phyloP scores from a whole-genome alignment of 2,888 invertebrate genomes.

The Junonia oenone region DNA sequence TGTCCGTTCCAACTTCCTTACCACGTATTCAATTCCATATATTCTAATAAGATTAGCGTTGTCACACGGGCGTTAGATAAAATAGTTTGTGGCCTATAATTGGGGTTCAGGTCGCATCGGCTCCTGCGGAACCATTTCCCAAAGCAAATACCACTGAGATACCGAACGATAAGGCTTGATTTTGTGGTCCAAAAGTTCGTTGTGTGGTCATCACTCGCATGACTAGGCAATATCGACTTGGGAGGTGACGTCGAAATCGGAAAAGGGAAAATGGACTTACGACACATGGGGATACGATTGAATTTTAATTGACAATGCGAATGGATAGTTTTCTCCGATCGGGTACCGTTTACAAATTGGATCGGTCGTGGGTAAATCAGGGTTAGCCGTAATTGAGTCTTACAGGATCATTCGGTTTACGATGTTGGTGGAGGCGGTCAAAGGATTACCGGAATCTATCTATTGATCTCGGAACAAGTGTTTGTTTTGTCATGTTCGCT shows the following conservation, averaged over 20 bases:
- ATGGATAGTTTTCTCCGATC: constrained; percentile 66
- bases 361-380: constrained; percentile 75
- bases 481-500: constrained; percentile 28
- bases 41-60: constrained; percentile 76
- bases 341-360: constrained; percentile 74
- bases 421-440: constrained; percentile 54
- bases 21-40: constrained; percentile 69
- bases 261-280: constrained; percentile 20
- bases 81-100: constrained; percentile 79
- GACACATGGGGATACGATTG: constrained; percentile 32
- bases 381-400: constrained; percentile 78
- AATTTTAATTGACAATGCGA: constrained; percentile 30
- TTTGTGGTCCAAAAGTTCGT: constrained; percentile 33
- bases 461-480: constrained; percentile 55
- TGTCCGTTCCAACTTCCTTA: constrained; percentile 40
- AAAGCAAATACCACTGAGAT: constrained; percentile 39
- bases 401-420: constrained; percentile 71
- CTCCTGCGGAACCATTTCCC: neutral
- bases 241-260: constrained; percentile 46
- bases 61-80: constrained; percentile 77
- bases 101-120: constrained; percentile 55
- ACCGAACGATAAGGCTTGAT: constrained; percentile 37
- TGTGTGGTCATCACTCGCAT: constrained; percentile 75
- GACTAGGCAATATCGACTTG: constrained; percentile 76
- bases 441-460: constrained; percentile 71